These are phyloP conservation scores for Drosophila novamexicana DNA, from an alignment of 1,140 invertebrate species.

Conservation along the genomic window DNA sequence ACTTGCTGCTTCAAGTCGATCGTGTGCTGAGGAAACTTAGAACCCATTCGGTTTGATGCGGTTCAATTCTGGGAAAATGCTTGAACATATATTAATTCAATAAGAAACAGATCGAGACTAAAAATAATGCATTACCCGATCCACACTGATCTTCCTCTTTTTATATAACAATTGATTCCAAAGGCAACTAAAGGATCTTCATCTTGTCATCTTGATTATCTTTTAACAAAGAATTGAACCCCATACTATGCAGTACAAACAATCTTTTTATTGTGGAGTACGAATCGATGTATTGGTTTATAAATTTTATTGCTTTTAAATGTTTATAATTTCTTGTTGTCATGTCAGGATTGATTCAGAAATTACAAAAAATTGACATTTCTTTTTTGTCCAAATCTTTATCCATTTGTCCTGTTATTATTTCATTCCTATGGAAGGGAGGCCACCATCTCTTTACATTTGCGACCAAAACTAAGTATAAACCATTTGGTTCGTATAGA, in stretches of 20 bases:
- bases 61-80: conserved; percentile 34
- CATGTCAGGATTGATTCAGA: conserved; percentile 18
- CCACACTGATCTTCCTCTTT: not conserved
- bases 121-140: not conserved
- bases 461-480: conserved; percentile 26
- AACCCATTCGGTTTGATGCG: not conserved
- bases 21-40: conserved; percentile 21
- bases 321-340: conserved; percentile 36
- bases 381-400: not conserved
- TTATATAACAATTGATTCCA: not conserved
- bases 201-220: not conserved
- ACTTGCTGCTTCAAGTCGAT: conserved; percentile 19
- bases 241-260: not conserved
- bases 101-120: not conserved
- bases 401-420: not conserved
- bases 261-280: not conserved
- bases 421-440: not conserved
- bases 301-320: conserved; percentile 36
- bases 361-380: conserved; percentile 22
- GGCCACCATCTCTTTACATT: conserved; percentile 13
- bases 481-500: conserved; percentile 7
- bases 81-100: not conserved
- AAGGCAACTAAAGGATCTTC: no score
- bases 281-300: conserved; percentile 13
- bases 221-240: no score